Base-by-base conservation (phyloP, 2,113 vertebrate species). In the Hydropotes inermis region DNA sequence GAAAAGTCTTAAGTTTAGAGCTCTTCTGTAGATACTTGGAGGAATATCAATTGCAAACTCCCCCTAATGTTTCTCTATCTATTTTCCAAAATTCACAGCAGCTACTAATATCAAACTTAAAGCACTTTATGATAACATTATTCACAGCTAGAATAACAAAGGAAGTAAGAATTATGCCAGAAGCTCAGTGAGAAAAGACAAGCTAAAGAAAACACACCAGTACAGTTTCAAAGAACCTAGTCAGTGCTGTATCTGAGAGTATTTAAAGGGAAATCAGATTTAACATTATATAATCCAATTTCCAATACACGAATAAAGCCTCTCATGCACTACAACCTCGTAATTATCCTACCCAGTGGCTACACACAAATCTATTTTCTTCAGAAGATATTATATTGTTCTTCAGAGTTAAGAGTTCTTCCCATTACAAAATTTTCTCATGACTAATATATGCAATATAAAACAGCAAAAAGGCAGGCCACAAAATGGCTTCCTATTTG, bases 101-200 rank as follows among this genome's bases (percentile, higher is more conserved):
- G 54, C 23, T 81, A 94, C 21, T 70, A 93, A 97, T 25, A 95
- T 4, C 88, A 89, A 97, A 98, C 64, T 85, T 94, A 82, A 95
- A 95, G 94, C 14, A 88, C 25, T 90, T 55, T 45, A 89, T 74
- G n/a, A 82, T 55, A 93, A 70, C 91, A 89, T 39, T 91, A 95
- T 54, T 95, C 61, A 93, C 21, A 61, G 81, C 10, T 78, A 61
- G 47, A 87, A 50, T 94, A n/a, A 95, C 27, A 95, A 89, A 88
- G 43, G 17, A 95, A 47, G 2, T 36, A 67, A 92, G 70, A 97
- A 90, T 25, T 43, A 50, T 30, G 10, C 78, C 89, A 87, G n/a
- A 89, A 74, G 47, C 47, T 94, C 76, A 14, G 61, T 45, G 36
- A 94, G 54, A 92, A 98, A 81, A 81, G 82, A 61, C 19, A 43